These are phyloP conservation scores for Gavia stellata DNA, from an alignment of 2,113 vertebrate genomes.

Conservation along the genomic window DNA sequence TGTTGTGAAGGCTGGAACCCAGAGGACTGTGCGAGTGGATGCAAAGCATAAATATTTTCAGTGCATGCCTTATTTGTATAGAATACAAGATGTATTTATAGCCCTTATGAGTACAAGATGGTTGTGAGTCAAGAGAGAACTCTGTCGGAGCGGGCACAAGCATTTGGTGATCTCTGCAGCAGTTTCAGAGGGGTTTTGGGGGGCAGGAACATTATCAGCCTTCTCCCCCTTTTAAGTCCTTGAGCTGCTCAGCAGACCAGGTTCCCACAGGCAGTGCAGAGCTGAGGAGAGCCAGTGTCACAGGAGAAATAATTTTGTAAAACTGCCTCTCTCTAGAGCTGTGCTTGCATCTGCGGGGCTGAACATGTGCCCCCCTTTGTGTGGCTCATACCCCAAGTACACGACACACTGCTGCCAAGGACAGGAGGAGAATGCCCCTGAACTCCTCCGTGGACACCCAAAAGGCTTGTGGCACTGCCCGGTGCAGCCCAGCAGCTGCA, in stretches of 20 bases:
- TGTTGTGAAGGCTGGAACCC: background rate
- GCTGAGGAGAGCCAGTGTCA: background rate
- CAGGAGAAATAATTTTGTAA: accelerated
- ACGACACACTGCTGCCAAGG: accelerated
- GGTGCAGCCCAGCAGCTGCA: accelerated
- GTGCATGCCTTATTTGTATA: background rate
- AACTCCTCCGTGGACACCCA: accelerated
- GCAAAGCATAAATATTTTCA: slow-evolving; percentile 7
- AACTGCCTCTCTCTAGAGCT: background rate
- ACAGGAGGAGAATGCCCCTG: background rate
- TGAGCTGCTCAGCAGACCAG: background rate
- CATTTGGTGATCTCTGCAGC: background rate
- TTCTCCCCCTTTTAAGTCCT: background rate
- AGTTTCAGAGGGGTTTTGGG: background rate
- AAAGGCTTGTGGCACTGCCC: background rate
- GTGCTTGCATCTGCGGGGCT: background rate
- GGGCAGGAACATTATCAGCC: background rate
- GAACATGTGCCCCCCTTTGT: accelerated
- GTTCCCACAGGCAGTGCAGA: background rate
- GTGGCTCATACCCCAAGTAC: accelerated
- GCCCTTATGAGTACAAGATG: background rate
- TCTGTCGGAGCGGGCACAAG: background rate
- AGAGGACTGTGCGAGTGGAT: background rate
- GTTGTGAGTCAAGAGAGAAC: background rate
- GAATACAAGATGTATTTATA: slow-evolving; percentile 16